Conservation (phyloP, 1,140 invertebrate genomes). For the Solen grandis region DNA sequence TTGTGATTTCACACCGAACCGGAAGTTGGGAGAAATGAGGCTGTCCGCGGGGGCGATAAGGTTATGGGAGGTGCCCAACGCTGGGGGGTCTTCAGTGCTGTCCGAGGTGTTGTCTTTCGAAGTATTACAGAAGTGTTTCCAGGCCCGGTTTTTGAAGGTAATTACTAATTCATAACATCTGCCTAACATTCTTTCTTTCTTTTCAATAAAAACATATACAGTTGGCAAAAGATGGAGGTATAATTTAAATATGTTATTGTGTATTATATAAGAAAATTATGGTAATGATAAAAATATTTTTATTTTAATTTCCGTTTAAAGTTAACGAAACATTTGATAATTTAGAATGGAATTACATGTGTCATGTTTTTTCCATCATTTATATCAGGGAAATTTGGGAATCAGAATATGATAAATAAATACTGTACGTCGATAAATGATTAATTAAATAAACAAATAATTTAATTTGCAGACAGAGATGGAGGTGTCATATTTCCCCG, state of each 20-base stretch:
- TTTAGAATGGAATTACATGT: too few relatives aligned
- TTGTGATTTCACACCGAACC: slow-evolving; percentile 66
- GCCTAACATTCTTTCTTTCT: too few relatives aligned
- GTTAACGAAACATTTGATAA: too few relatives aligned
- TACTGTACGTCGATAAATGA: too few relatives aligned
- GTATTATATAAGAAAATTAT: not conserved
- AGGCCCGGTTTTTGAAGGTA: slow-evolving; percentile 75
- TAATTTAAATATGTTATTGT: not conserved
- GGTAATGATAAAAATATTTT: not conserved
- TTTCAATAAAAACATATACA: not conserved
- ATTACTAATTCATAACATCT: slow-evolving; percentile 1
- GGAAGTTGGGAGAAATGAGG: slow-evolving; percentile 63
- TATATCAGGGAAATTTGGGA: too few relatives aligned
- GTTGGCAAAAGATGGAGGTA: not conserved
- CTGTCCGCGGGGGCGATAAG: slow-evolving; percentile 65
- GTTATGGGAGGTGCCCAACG: slow-evolving; percentile 73
- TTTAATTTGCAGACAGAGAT: slow-evolving; percentile 74
- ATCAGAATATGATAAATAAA: too few relatives aligned
- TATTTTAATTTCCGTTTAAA: too few relatives aligned
- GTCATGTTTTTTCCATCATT: too few relatives aligned
- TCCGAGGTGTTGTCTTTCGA: slow-evolving; percentile 79
- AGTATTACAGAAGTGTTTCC: slow-evolving; percentile 72
- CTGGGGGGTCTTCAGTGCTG: slow-evolving; percentile 76
- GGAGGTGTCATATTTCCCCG: slow-evolving; percentile 77
- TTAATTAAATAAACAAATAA: too few relatives aligned